Evolutionary conservation across 2,888 invertebrate genomes (phyloP).

Genomic region (Cephonodes hylas): DNA sequence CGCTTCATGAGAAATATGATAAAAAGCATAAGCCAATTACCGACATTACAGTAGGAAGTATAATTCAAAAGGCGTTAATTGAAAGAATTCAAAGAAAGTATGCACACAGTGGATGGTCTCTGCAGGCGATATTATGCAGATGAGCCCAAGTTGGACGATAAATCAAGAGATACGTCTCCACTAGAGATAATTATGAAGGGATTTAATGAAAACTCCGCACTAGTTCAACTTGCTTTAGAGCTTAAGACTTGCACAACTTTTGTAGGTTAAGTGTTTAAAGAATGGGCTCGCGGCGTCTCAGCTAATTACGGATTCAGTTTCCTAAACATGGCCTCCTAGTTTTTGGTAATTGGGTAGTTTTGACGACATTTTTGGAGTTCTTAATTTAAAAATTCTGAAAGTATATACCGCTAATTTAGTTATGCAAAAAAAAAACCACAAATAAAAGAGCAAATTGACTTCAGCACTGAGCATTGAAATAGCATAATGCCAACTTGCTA

Average conservation of each 20-base stretch:
- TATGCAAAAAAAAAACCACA: too few relatives aligned
- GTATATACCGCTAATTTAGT: too few relatives aligned
- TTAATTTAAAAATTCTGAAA: too few relatives aligned
- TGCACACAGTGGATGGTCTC: slow-evolving; percentile 12
- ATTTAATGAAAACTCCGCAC: slow-evolving; percentile 32
- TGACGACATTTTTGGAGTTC: too few relatives aligned
- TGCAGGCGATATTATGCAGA: slow-evolving; percentile 45
- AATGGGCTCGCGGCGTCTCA: neutral
- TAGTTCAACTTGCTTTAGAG: neutral
- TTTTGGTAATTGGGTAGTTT: too few relatives aligned
- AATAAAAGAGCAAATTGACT: too few relatives aligned
- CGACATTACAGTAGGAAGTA: neutral
- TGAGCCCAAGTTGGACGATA: slow-evolving; percentile 40
- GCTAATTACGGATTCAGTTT: neutral
- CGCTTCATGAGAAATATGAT: neutral
- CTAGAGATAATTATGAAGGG: slow-evolving; percentile 48
- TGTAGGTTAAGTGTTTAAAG: neutral
- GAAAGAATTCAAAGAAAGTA: neutral
- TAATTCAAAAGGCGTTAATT: slow-evolving; percentile 1
- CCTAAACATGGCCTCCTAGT: too few relatives aligned
- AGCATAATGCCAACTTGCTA: too few relatives aligned
- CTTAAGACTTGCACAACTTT: neutral
- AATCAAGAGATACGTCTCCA: slow-evolving; percentile 45
- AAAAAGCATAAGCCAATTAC: neutral
- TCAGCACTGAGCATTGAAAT: too few relatives aligned